Percentiles rank a stretch among this genome's conserved stretches.
Evolutionary conservation across 2,113 vertebrate genomes (phyloP).

Genomic region (Ammodytes marinus): DNA sequence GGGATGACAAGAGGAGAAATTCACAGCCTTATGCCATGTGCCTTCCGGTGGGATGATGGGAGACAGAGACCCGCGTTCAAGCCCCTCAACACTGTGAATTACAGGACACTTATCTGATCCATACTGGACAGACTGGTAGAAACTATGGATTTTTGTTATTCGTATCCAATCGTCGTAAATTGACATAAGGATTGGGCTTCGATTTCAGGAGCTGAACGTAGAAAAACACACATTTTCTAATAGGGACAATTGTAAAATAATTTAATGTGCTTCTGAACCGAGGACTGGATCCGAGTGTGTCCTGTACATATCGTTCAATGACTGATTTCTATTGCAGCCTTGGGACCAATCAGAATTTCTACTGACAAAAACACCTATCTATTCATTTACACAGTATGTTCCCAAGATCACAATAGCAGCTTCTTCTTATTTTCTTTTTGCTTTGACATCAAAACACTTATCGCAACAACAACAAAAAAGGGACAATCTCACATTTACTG

Average conservation of each 20-base stretch:
- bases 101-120: constrained; percentile 38
- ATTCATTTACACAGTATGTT: constrained; percentile 2
- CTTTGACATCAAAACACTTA: constrained; percentile 60
- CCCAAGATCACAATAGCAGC: constrained; percentile 48
- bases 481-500: constrained; percentile 59
- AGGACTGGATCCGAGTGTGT: constrained; percentile 37
- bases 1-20: constrained; percentile 60
- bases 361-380: not conserved
- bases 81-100: constrained; percentile 32
- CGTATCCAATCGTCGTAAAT: constrained; percentile 44
- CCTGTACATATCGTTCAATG: constrained; percentile 25
- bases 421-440: constrained; percentile 29
- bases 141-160: constrained; percentile 15
- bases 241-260: constrained; percentile 52
- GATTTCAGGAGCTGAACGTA: constrained; percentile 54
- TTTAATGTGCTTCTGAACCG: constrained; percentile 71
- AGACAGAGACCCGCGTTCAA: constrained; percentile 46
- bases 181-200: constrained; percentile 41
- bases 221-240: constrained; percentile 55
- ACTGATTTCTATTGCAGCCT: constrained; percentile 50
- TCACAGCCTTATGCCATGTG: constrained; percentile 57
- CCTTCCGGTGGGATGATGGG: constrained; percentile 45
- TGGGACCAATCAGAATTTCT: constrained; percentile 28
- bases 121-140: constrained; percentile 23
- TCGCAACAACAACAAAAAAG: constrained; percentile 39